Evolutionary conservation across 2,113 vertebrate genomes (phyloP).

Genomic region (Chascanopsetta lugubris): DNA sequence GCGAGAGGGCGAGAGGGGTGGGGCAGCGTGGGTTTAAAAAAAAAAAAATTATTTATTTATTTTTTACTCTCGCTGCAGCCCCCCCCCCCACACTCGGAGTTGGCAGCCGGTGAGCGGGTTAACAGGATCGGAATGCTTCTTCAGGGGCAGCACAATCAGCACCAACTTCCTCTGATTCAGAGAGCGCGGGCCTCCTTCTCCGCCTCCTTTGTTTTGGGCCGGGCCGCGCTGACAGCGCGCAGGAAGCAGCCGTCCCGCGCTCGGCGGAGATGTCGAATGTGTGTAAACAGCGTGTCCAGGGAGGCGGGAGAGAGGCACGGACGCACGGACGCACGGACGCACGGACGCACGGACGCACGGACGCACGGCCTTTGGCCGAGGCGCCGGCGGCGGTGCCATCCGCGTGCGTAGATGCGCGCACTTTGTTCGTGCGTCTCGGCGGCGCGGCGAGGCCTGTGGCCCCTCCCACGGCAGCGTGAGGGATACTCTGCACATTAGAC

Average conservation of each 20-base stretch:
- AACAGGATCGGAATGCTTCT: conserved; percentile 77
- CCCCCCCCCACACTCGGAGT: conserved; percentile 43
- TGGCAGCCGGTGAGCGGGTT: conserved; percentile 53
- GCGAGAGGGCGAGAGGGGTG: conserved; percentile 47
- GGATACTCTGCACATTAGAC: conserved; percentile 44
- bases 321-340: conserved; percentile 50
- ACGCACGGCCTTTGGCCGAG: too few relatives aligned
- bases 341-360: conserved; percentile 52
- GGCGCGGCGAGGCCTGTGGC: conserved; percentile 25
- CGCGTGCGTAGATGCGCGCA: conserved; percentile 39
- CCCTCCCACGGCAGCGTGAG: conserved; percentile 55
- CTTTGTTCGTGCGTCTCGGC: conserved; percentile 55
- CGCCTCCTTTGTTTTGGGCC: conserved; percentile 74
- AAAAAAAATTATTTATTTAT: too few relatives aligned
- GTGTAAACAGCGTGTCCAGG: conserved; percentile 59
- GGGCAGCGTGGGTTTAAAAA: conserved; percentile 40
- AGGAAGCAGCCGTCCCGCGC: conserved; percentile 74
- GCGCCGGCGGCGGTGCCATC: conserved; percentile 51
- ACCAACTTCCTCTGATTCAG: conserved; percentile 80
- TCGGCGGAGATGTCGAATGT: conserved; percentile 60
- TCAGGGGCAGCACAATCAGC: conserved; percentile 75
- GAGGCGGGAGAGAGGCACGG: conserved; percentile 31
- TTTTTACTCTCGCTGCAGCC: conserved; percentile 26
- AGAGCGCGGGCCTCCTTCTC: conserved; percentile 56
- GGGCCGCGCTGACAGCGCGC: conserved; percentile 67